A percentile compares a stretch with the other conserved stretches of the same genome.
Evolutionary conservation across 2,888 invertebrate species (phyloP).

Genomic region (Blera fallax): DNA sequence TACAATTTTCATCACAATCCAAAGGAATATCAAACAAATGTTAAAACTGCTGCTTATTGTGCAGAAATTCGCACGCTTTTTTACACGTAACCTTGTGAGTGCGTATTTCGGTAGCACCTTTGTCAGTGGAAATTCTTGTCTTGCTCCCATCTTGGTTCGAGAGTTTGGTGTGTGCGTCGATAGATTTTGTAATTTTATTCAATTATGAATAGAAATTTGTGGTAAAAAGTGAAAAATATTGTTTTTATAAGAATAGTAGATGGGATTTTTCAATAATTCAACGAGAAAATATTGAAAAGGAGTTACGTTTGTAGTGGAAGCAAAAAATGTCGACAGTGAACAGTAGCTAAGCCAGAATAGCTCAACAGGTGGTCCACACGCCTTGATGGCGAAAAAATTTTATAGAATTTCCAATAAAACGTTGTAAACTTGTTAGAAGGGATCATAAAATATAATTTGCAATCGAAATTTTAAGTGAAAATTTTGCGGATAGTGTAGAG

Average conservation of each 20-base stretch:
- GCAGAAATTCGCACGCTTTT: conserved; percentile 65
- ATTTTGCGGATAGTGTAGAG: background rate
- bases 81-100: conserved; percentile 81
- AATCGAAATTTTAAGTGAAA: background rate
- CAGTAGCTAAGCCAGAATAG: conserved; percentile 56
- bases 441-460: background rate
- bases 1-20: conserved; percentile 2
- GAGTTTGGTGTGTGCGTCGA: conserved; percentile 32
- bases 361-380: conserved; percentile 71
- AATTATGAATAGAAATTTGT: background rate
- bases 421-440: background rate
- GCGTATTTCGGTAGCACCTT: conserved; percentile 81
- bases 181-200: conserved; percentile 16
- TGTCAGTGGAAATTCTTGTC: conserved; percentile 75
- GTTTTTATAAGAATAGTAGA: too few species aligned
- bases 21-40: background rate
- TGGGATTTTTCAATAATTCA: too few species aligned
- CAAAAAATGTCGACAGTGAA: conserved; percentile 26
- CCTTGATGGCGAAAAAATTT: conserved; percentile 3
- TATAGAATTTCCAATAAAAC: background rate
- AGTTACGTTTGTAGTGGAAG: background rate
- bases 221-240: background rate
- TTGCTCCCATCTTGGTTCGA: conserved; percentile 73
- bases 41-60: conserved; percentile 1
- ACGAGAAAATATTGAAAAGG: background rate